Conservation (phyloP, 1,140 invertebrate genomes). For the Drosophila malerkotliana region DNA sequence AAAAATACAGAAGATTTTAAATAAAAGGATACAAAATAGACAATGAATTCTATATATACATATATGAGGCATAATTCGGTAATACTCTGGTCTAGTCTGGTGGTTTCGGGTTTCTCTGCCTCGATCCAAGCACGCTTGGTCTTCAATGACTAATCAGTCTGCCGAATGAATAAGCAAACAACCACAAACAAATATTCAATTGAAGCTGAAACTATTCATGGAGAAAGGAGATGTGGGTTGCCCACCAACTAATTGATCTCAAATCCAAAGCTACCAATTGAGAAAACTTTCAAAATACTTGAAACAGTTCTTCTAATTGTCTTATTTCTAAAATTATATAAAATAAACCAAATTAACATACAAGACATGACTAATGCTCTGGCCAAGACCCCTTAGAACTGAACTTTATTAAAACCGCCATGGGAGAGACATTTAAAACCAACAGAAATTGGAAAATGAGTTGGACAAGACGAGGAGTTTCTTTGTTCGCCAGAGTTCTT, state of each 20-base stretch:
- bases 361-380: no score
- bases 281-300: no score
- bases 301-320: no score
- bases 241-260: constrained; percentile 20
- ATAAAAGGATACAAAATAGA: constrained; percentile 40
- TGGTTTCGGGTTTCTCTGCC: constrained; percentile 11
- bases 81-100: neutral
- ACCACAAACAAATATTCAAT: constrained; percentile 57
- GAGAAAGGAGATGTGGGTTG: neutral
- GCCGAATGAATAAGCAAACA: constrained; percentile 60
- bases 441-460: constrained; percentile 13
- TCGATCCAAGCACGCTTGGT: constrained; percentile 41
- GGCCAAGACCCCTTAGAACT: no score
- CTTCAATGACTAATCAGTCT: constrained; percentile 55
- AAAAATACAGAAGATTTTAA: constrained; percentile 54
- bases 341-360: no score
- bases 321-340: no score
- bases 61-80: no score
- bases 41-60: no score
- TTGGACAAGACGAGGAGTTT: constrained; percentile 20
- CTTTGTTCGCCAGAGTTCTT: constrained; percentile 57
- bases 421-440: constrained; percentile 69
- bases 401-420: constrained; percentile 2
- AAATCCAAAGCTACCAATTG: no score
- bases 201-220: constrained; percentile 58